Base-by-base conservation (phyloP, 2,888 invertebrate species). In the Acanthosepion esculentum region DNA sequence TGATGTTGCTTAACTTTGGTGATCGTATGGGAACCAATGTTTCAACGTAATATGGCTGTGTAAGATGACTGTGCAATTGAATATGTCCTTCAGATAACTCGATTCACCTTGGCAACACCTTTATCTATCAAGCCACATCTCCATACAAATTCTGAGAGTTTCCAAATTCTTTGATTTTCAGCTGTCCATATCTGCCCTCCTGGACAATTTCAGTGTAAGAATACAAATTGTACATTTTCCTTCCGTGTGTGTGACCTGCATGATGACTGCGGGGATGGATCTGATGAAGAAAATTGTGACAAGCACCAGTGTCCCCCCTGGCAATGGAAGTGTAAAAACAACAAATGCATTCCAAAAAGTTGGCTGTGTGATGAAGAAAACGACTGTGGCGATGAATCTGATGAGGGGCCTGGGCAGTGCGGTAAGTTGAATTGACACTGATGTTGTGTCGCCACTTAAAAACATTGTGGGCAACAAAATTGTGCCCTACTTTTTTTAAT, bases 271-370 rank as follows among this genome's bases (percentile, higher is more conserved):
- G 99, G 99, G 0, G 98, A 98, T 95, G 98, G 98, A 15, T 98
- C 98, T 8, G 98, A 98, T 95, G 98, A 97, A 95, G 95, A 96
- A 33, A 95, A 96, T 91, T 97, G 97, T 95, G 96, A 96, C 29
- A 95, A 95, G 20, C 95, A 96, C 23, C 94, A 95, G 50, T 97
- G 97, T 95, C 96, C 97, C 92, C 93, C 96, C 8, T 97, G 97
- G 97, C 99, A 99, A 97, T 99, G 99, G 97, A 99, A 99, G 0
- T 99, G 99, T 97, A 98, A 98, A 91, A 99, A 99, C 97, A 98
- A 98, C 94, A 98, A 96, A 95, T 97, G 97, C 95, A 96, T 97
- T 29, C 96, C 97, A 3, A 95, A 95, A 55, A 96, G 94, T 29
- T 97, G 97, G 97, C 95, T 96, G 91, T 97, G 97, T 96, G 97